Base-by-base conservation (phyloP, 2,797 vertebrate species). In the Vespertilio murinus region DNA sequence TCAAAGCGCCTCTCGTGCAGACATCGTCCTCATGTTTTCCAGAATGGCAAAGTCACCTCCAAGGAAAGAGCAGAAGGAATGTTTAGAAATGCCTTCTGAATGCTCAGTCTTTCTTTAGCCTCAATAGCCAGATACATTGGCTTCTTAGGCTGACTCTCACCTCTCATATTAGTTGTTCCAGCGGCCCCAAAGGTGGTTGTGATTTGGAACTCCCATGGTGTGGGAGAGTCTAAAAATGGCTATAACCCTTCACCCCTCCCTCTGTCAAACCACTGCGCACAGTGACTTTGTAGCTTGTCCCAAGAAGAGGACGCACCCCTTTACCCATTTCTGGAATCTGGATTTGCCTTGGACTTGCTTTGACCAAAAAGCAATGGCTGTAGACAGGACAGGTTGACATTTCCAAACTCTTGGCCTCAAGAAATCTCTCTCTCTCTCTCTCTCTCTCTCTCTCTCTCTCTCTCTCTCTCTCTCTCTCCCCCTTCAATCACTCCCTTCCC, bases 11-110 rank as follows among this genome's bases (percentile, higher is more conserved):
- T 89, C 80, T 95, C 9, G 0, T 77, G 30, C 54, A 80, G 56
- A 67, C n/a, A 18, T 40, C 77, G n/a, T 88, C 65, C 91, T 49
- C 47, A 65, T 8, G 33, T 95, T 96, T 96, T 94, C 87, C 89
- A 88, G 87, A 92, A 92, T 49, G 77, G 88, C 65, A 95, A 79
- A 95, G 89, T 90, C 77, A 88, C 80, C 73, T 82, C 73, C 64
- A 77, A 87, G 81, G 80, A 64, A 81, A 86, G 73, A 75, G 54
- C 83, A 42, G 54, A 93, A 81, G 71, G 81, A 89, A 87, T 74
- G 70, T 38, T 91, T 94, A 14, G 84, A 94, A 93, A 79, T 75
- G 59, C 64, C 67, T 61, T 89, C 47, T 22, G 88, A 90, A 69
- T 45, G 61, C 74, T 71, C 54, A 42, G 71, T 47, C 91, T 92